Conservation (phyloP, 2,888 invertebrate species). For the Strigamia transsilvanica region DNA sequence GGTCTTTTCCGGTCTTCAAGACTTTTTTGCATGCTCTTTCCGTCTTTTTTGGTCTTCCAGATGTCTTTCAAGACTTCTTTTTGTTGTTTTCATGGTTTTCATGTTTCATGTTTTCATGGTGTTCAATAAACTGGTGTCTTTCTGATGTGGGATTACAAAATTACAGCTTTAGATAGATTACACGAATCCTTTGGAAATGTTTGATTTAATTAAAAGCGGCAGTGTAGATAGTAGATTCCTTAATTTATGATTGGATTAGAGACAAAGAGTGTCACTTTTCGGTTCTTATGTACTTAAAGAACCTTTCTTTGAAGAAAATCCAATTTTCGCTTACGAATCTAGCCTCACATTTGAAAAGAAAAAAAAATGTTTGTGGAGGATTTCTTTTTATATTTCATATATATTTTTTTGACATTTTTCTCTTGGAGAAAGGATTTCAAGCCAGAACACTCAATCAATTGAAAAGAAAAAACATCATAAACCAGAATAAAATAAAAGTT, state of each 20-base stretch:
- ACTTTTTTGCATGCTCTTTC: too few species aligned
- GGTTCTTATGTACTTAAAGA: not conserved
- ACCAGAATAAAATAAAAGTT: not conserved
- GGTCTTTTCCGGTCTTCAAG: too few species aligned
- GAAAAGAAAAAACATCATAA: not conserved
- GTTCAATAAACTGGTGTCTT: too few species aligned
- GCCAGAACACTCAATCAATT: not conserved
- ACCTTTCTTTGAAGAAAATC: not conserved
- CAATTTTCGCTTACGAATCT: slow-evolving; percentile 5
- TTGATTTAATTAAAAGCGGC: not conserved
- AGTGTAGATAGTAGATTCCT: not conserved
- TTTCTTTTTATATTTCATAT: not conserved
- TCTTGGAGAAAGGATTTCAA: not conserved
- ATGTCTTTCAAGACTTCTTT: too few species aligned
- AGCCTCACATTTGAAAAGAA: not conserved
- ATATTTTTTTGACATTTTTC: not conserved
- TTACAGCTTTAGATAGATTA: too few species aligned
- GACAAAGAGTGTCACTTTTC: not conserved
- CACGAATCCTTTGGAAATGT: too few species aligned
- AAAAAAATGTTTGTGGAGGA: not conserved
- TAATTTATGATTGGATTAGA: slow-evolving; percentile 23
- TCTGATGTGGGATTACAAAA: too few species aligned
- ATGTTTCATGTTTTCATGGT: too few species aligned
- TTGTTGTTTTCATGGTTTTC: too few species aligned
- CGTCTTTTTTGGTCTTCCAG: too few species aligned